A percentile compares a stretch with the other conserved stretches of the same genome.
These are phyloP conservation scores for Pelobates fuscus DNA, from an alignment of 2,113 vertebrate genomes.

Conservation along the genomic window DNA sequence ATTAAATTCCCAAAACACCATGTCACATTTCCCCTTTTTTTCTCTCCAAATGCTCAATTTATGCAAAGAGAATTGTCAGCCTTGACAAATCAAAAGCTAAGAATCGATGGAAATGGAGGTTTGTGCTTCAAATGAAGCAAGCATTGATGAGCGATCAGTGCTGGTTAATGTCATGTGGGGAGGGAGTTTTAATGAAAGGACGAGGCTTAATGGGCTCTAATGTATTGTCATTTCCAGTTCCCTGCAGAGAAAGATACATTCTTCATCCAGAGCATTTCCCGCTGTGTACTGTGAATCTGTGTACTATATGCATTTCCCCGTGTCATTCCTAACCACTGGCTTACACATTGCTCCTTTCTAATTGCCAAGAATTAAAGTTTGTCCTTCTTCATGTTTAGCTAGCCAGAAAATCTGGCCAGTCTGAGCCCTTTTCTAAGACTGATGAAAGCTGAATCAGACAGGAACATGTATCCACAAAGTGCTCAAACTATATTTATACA, in stretches of 20 bases:
- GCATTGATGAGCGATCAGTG: constrained; percentile 22
- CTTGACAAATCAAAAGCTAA: neutral
- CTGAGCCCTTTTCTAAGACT: too few relatives aligned
- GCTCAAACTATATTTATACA: too few relatives aligned
- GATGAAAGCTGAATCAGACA: too few relatives aligned
- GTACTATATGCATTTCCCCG: neutral
- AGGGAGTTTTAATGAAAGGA: constrained; percentile 3
- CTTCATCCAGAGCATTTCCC: neutral
- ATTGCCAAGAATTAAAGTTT: too few relatives aligned
- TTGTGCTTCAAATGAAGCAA: constrained; percentile 13
- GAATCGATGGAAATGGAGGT: constrained; percentile 19
- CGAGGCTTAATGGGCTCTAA: neutral
- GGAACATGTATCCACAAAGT: too few relatives aligned
- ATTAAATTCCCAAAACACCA: neutral
- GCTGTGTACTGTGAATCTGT: constrained; percentile 1
- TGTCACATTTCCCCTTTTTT: constrained; percentile 1
- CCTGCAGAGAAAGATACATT: neutral
- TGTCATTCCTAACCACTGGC: too few relatives aligned
- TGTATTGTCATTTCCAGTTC: constrained; percentile 12
- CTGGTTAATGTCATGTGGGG: constrained; percentile 28
- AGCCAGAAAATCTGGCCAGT: too few relatives aligned
- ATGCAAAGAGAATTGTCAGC: constrained; percentile 1
- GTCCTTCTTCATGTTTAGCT: too few relatives aligned
- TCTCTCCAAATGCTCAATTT: neutral
- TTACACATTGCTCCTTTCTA: too few relatives aligned